Evolutionary conservation across 2,797 vertebrate genomes (phyloP).

Genomic region (Coreius guichenoti): DNA sequence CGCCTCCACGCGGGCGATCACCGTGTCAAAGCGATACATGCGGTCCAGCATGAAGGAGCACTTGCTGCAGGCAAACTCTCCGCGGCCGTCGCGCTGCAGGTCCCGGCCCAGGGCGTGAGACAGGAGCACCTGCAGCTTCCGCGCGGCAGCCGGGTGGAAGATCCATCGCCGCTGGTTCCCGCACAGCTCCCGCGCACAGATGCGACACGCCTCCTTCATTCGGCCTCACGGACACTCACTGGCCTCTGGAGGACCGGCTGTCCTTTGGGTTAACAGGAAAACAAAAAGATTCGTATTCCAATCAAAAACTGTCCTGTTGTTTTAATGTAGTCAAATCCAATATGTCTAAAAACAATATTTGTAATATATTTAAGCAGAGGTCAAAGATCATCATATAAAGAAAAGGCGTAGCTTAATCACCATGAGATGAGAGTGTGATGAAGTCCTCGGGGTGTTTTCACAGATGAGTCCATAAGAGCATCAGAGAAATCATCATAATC

Average conservation of each 20-base stretch:
- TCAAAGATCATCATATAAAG: not conserved
- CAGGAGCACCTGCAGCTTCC: conserved; percentile 93
- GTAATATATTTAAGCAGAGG: not conserved
- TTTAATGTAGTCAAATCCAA: not conserved
- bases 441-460: not conserved
- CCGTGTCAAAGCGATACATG: conserved; percentile 89
- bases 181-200: conserved; percentile 91
- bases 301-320: not conserved
- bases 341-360: not conserved
- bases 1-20: conserved; percentile 85
- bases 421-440: not conserved
- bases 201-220: conserved; percentile 87
- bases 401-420: not conserved
- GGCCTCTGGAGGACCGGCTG: not conserved
- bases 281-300: not conserved
- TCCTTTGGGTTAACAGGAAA: no score
- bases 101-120: conserved; percentile 90
- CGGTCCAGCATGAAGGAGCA: conserved; percentile 97
- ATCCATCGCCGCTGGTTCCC: conserved; percentile 98
- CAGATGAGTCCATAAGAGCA: not conserved
- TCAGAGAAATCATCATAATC: not conserved
- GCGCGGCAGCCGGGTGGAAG: conserved; percentile 90
- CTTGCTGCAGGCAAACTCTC: conserved; percentile 95
- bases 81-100: conserved; percentile 87
- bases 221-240: not conserved